Base-by-base conservation (phyloP, 2,797 vertebrate species). In the Urocyon cinereoargenteus region DNA sequence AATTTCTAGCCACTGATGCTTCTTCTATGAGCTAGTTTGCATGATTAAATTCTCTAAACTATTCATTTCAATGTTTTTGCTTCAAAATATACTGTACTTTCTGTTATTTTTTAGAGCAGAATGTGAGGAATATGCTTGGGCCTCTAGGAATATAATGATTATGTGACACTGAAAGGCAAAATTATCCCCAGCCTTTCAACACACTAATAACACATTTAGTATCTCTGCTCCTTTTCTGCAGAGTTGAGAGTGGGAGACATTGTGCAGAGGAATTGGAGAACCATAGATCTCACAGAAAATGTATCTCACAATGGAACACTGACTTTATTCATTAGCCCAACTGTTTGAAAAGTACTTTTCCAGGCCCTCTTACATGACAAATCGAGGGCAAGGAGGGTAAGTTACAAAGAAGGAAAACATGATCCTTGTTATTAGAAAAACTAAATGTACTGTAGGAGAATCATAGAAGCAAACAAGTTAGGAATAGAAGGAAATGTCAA, bases 71-170 rank as follows among this genome's bases (percentile, higher is more conserved):
- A 18, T 21, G 34, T 66, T 87, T 91, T 90, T 55, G 15, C 36
- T 78, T 75, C 18, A 75, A 75, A 31, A 18, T 49, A 49, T 51
- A 31, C 45, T 49, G 40, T 40, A 28, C 45, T 49, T 49, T 49
- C 16, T 59, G 13, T 49, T 85, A 90, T 92, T 68, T 91, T 53
- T 78, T n/a, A n/a, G 96, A 94, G 19, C 15, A 31, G 36, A 78
- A 28, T 3, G 4, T 75, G n/a, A 10, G n/a, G 53, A 61, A 62
- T 81, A 91, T 36, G 22, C 21, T 72, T 68, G 62, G 10, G 49
- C 55, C 2, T 87, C 75, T 61, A n/a, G n/a, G n/a, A 77, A 91
- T 53, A 28, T 91, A 45, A 18, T 55, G 24, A 83, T 10, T 66
- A 24, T 49, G 13, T 53, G 22, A 49, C 45, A 6, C 53, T 16